Conservation (phyloP, 2,797 vertebrate genomes). For the Oreonectes daqikongensis region DNA sequence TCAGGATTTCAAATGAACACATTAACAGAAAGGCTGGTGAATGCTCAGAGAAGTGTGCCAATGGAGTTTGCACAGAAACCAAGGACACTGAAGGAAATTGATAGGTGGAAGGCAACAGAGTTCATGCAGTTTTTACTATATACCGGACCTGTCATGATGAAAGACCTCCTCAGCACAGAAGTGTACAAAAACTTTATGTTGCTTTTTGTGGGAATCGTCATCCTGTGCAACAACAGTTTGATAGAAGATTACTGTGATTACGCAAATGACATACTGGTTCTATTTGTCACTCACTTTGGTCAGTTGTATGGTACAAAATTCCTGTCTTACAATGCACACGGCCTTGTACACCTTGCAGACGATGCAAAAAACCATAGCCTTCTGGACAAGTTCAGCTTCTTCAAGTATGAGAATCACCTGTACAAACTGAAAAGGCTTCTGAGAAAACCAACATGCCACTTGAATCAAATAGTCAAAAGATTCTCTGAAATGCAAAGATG, state of each 20-base stretch:
- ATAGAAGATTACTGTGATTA: constrained; percentile 8
- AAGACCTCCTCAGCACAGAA: neutral
- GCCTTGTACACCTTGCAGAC: neutral
- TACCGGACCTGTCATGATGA: constrained; percentile 4
- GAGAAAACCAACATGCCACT: constrained; percentile 8
- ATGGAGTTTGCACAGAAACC: constrained; percentile 18
- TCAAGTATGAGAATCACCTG: constrained; percentile 13
- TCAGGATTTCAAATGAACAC: neutral
- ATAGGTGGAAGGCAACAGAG: constrained; percentile 19
- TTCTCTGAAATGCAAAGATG: constrained; percentile 16
- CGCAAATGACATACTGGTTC: constrained; percentile 1
- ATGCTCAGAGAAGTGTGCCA: neutral
- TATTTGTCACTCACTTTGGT: constrained; percentile 11
- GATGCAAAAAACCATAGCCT: neutral
- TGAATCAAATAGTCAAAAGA: constrained; percentile 3
- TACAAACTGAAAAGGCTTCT: constrained; percentile 6
- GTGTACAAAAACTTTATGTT: constrained; percentile 5
- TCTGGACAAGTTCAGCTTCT: constrained; percentile 18
- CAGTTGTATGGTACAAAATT: neutral
- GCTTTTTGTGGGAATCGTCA: constrained; percentile 24
- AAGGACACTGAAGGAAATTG: constrained; percentile 13
- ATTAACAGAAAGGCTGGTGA: neutral
- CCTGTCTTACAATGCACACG: neutral
- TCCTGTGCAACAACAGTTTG: constrained; percentile 13
- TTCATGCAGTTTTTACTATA: constrained; percentile 17